Percentiles rank a stretch among this genome's conserved stretches.
Evolutionary conservation across 2,888 invertebrate species (phyloP).

Genomic region (Tuta absoluta): DNA sequence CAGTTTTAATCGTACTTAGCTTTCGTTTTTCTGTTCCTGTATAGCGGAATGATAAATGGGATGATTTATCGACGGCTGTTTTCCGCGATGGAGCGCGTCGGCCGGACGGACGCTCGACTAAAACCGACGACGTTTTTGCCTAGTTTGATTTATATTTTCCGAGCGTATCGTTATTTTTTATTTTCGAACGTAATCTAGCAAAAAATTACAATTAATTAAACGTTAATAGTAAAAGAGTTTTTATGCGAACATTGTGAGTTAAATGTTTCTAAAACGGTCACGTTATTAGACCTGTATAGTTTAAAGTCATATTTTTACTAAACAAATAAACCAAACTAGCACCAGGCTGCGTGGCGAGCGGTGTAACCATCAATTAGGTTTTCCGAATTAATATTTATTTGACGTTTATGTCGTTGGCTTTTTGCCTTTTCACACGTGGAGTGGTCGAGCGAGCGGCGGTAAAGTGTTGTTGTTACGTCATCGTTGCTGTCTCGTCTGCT

Average conservation of each 20-base stretch:
- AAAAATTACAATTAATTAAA: not conserved
- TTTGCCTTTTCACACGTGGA: not conserved
- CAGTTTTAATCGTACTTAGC: constrained; percentile 55
- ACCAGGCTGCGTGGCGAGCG: not conserved
- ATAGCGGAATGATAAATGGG: constrained; percentile 44
- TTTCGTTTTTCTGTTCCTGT: constrained; percentile 45
- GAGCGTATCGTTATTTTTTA: not conserved
- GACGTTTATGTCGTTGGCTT: not conserved
- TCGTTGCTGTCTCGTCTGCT: not conserved
- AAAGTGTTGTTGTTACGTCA: not conserved
- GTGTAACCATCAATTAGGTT: not conserved
- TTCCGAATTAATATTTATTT: not conserved
- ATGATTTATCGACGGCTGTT: constrained; percentile 46
- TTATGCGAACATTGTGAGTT: not conserved
- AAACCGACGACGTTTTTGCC: constrained; percentile 6
- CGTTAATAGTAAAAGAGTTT: not conserved
- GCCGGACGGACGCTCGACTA: not conserved
- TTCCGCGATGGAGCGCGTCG: constrained; percentile 8
- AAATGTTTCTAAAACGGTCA: not conserved
- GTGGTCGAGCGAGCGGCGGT: not conserved
- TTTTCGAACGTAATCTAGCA: not conserved
- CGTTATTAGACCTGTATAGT: not conserved
- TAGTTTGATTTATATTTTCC: constrained; percentile 5
- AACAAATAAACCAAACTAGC: not conserved
- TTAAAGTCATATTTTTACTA: not conserved